Evolutionary conservation across 1,140 invertebrate genomes (phyloP).

Genomic region (Brachionus rotundiformis): DNA sequence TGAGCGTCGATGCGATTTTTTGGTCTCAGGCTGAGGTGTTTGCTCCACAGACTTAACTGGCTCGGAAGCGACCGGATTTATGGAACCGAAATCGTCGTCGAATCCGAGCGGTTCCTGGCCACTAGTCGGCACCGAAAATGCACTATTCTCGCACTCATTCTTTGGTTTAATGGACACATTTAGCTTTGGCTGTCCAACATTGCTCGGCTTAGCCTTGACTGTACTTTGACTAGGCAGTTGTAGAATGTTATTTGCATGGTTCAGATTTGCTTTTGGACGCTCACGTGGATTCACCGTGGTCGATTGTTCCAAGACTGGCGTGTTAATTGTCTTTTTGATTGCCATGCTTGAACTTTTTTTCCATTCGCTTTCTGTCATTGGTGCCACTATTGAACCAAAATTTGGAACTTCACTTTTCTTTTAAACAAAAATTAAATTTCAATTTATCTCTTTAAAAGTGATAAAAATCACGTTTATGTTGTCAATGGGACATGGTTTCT

Average conservation of each 20-base stretch:
- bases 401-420: constrained; percentile 34
- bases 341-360: background rate
- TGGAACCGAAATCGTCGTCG: constrained; percentile 38
- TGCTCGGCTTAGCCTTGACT: background rate
- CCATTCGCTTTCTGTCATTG: constrained; percentile 45
- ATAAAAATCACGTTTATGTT: constrained; percentile 75
- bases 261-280: constrained; percentile 18
- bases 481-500: constrained; percentile 76
- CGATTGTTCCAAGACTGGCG: background rate
- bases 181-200: background rate
- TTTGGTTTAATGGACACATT: constrained; percentile 27
- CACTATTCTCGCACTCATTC: background rate
- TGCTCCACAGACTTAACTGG: background rate
- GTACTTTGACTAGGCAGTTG: constrained; percentile 26
- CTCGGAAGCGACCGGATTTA: background rate
- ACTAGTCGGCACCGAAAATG: background rate
- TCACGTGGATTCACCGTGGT: constrained; percentile 52
- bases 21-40: background rate
- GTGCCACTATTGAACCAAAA: background rate
- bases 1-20: constrained; percentile 39
- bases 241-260: constrained; percentile 1
- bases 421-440: background rate
- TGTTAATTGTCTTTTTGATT: background rate
- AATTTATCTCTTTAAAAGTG: background rate
- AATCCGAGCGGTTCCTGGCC: constrained; percentile 21